Evolutionary conservation across 1,140 invertebrate species (phyloP), one percentile per base, ranked within the genome.

Genomic region (Pomacea maculata): DNA sequence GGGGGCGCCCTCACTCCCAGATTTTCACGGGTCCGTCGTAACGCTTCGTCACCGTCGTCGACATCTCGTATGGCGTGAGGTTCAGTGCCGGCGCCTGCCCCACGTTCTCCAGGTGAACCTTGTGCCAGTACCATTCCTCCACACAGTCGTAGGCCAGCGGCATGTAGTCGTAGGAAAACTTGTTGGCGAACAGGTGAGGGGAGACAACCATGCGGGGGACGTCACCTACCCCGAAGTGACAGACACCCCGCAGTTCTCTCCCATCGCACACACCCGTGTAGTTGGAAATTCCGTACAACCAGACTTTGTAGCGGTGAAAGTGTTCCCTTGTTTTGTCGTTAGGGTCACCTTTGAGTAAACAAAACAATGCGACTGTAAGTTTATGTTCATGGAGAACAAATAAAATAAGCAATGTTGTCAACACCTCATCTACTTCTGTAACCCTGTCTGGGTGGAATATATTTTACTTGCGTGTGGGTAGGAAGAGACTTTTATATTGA

Each of bases 151-250:
- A 78, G 61, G 76, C 61, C 57, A 78, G 76, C 19, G 76, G 76
- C 34, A 63, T 54, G 29, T 14, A 67, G 45, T 78, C 63, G 76
- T 78, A 78, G 64, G 63, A 67, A 67, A 86, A 83, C 79, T 86
- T 86, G 75, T 86, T 86, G 54, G 78, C 81, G 65, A 85, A 79
- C 63, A 86, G 75, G 34, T 85, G 34, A 55, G 52, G 68, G 11
- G 78, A n/a, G 29, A 55, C 70, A 9, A 73, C 73, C 21, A 86
- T 25, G n/a, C 67, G 21, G 17, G 65, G 54, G 25, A 85, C 25
- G 75, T 86, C 85, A 61, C 67, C 76, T 11, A 81, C 57, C 9
- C 83, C 84, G 21, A 83, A 81, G 0, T 85, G 76, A 68, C 85
- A 86, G 21, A 86, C 68, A 19, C 57, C 73, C 25, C 83, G 67